Base-by-base conservation (phyloP, 2,113 vertebrate species). In the Anoplopoma fimbria region DNA sequence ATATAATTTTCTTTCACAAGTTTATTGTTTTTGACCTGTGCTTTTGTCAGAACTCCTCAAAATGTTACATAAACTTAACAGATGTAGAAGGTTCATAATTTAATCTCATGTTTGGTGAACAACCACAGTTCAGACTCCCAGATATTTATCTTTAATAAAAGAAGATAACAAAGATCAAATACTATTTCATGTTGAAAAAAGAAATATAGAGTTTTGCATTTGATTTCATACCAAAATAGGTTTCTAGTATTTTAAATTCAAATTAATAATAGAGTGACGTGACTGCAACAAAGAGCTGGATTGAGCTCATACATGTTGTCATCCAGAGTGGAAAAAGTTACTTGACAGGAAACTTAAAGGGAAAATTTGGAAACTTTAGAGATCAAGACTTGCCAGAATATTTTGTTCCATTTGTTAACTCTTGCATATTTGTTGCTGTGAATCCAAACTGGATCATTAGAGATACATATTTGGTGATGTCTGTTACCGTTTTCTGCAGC, bases 401-500 rank as follows among this genome's bases (percentile, higher is more conserved):
- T 10, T 67, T 72, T 31, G 38, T 53, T 73, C 33, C 62, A 31
- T 42, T 17, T 42, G 12, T 71, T 57, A 8, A 71, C 29, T 49
- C 45, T 2, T 62, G 1, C 29, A 47, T 47, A 42, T 42, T 36
- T 45, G 69, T 27, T 29, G 1, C 19, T 55, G 25, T 1, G 45
- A 29, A 19, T 27, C 60, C 23, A 21, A 29, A 17, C 21, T 7
- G 47, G 31, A 25, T 9, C 33, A 15, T 33, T 27, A 23, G 55
- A 55, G 1, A 9, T 9, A 9, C 25, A 49, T 68, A 7, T 57
- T 31, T 45, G 6, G 25, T 33, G 21, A 27, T 9, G 15, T 17
- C 9, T 29, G 55, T 62, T 96, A 99, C 97, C 97, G 21, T 97
- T 97, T 87, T 97, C 97, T 0, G 97, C 96, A 1, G 97, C 97